Evolutionary conservation across 2,113 vertebrate genomes (phyloP).

Genomic region (Festucalex cinctus): DNA sequence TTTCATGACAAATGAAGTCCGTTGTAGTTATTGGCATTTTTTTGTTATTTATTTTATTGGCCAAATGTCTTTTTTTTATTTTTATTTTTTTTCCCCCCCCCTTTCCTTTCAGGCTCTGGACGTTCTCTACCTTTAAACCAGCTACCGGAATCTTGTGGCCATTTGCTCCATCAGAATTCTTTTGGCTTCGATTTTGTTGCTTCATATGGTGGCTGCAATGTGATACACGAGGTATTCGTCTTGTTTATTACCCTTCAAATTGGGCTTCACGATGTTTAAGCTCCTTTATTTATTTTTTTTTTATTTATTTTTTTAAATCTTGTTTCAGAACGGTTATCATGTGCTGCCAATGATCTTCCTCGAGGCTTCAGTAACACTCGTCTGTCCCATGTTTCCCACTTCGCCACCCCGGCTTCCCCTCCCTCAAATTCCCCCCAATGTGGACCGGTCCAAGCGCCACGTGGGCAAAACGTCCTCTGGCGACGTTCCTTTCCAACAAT

Average conservation of each 20-base stretch:
- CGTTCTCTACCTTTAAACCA: constrained; percentile 16
- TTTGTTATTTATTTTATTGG: not conserved
- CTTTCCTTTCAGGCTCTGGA: constrained; percentile 15
- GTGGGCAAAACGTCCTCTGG: fast-evolving
- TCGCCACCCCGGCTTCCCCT: not conserved
- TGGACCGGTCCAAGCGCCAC: not conserved
- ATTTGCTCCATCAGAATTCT: constrained; percentile 6
- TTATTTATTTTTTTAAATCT: not conserved
- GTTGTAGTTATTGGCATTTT: not conserved
- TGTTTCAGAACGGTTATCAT: constrained; percentile 9
- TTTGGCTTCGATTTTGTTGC: constrained; percentile 33
- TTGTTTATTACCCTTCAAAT: not conserved
- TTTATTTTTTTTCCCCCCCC: not conserved
- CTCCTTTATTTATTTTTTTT: not conserved
- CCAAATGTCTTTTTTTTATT: not conserved
- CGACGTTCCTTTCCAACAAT: not conserved
- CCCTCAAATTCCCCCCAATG: not conserved
- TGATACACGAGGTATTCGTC: constrained; percentile 39
- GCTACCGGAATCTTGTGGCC: constrained; percentile 40
- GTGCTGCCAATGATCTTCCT: constrained; percentile 38
- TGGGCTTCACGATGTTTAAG: no score
- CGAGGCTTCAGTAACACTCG: constrained; percentile 17
- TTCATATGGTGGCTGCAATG: constrained; percentile 48
- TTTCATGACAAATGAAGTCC: no score
- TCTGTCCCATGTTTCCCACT: constrained; percentile 13